phyloP scores from a whole-genome alignment of 2,888 invertebrate species.

The Pachliopta kotzebuea region DNA sequence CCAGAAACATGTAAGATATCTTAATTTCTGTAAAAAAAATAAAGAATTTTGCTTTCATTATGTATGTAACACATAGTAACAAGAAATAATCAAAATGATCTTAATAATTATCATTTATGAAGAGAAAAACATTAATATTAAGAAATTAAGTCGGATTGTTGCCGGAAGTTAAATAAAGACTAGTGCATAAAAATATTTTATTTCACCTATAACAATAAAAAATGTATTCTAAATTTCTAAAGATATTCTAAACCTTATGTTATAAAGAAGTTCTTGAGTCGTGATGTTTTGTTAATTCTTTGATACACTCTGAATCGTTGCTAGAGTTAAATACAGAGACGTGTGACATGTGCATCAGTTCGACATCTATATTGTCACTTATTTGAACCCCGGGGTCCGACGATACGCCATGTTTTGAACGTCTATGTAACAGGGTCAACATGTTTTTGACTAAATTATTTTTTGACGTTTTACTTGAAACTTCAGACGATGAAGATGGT shows the following conservation, averaged over 20 bases:
- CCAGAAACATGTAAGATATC: too few species aligned
- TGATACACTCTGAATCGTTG: slow-evolving; percentile 46
- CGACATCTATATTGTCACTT: slow-evolving; percentile 46
- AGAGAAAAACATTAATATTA: background rate
- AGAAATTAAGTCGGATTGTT: background rate
- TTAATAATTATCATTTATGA: too few species aligned
- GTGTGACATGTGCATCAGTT: slow-evolving; percentile 59
- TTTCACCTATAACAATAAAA: slow-evolving; percentile 34
- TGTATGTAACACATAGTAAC: too few species aligned
- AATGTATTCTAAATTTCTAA: slow-evolving; percentile 25
- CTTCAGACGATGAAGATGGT: slow-evolving; percentile 38
- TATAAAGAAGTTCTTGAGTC: slow-evolving; percentile 60
- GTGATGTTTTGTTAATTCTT: slow-evolving; percentile 37
- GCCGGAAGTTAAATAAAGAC: background rate
- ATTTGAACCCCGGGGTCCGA: slow-evolving; percentile 57
- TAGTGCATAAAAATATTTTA: slow-evolving; percentile 30
- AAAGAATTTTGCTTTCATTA: too few species aligned
- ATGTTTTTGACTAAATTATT: slow-evolving; percentile 56
- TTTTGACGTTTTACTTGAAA: slow-evolving; percentile 61
- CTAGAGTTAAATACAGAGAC: slow-evolving; percentile 55
- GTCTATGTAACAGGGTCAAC: slow-evolving; percentile 48
- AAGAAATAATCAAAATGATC: too few species aligned
- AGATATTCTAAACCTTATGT: slow-evolving; percentile 37
- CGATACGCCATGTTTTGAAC: slow-evolving; percentile 44
- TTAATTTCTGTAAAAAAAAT: too few species aligned